Percentiles rank a stretch among this genome's conserved stretches.
Conservation (phyloP, 2,888 invertebrate genomes). For the Scaeva pyrastri region DNA sequence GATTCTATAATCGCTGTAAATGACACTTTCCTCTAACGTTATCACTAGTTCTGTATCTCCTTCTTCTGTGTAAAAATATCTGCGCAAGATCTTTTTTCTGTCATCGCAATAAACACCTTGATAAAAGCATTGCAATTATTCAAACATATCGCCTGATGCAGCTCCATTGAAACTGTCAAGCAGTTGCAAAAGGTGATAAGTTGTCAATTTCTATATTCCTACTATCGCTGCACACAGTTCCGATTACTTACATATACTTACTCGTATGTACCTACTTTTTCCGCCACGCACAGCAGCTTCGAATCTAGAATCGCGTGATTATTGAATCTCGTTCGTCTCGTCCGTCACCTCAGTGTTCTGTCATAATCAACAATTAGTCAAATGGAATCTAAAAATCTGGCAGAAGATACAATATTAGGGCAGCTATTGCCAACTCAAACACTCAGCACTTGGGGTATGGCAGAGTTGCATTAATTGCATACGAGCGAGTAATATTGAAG, state of each 20-base stretch:
- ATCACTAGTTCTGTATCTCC: not conserved
- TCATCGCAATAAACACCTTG: conserved; percentile 58
- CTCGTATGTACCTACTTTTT: not conserved
- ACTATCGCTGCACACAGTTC: conserved; percentile 61
- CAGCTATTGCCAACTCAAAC: conserved; percentile 20
- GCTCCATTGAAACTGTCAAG: not conserved
- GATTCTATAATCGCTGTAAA: too few species aligned
- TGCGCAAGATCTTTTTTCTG: conserved; percentile 9
- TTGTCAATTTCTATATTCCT: conserved; percentile 58
- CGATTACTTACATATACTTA: conserved; percentile 33
- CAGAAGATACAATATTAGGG: conserved; percentile 1
- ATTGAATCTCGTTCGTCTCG: conserved; percentile 49
- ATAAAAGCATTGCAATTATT: conserved; percentile 64
- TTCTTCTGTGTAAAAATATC: conserved; percentile 57
- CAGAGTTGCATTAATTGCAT: conserved; percentile 71
- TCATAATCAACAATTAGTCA: conserved; percentile 72
- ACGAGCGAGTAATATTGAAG: conserved; percentile 71
- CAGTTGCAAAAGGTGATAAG: conserved; percentile 44
- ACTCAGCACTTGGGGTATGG: conserved; percentile 25
- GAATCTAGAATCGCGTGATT: conserved; percentile 63
- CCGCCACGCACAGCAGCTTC: conserved; percentile 10
- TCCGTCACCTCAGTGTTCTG: conserved; percentile 10
- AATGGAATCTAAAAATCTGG: conserved; percentile 58
- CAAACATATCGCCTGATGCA: conserved; percentile 12
- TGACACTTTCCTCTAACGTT: too few species aligned